phyloP scores from a whole-genome alignment of 2,113 vertebrate genomes.

The Chaetops frenatus region DNA sequence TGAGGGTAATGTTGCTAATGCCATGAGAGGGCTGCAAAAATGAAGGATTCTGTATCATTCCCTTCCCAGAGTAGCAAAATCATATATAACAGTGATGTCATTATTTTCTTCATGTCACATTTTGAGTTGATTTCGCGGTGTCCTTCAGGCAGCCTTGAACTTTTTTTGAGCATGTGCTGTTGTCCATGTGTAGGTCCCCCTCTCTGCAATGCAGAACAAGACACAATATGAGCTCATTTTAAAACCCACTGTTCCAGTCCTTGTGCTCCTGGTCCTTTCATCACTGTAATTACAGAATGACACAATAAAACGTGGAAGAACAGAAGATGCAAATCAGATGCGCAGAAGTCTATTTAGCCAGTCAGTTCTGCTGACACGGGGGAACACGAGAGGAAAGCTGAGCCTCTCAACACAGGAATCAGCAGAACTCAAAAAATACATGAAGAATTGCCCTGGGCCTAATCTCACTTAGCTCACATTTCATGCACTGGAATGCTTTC shows the following conservation, averaged over 20 bases:
- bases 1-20: neutral
- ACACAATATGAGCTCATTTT: neutral
- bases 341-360: neutral
- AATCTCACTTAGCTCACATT: neutral
- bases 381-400: neutral
- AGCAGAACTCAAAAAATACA: slow-evolving; percentile 36
- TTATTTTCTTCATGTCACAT: neutral
- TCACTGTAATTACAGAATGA: neutral
- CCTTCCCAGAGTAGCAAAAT: neutral
- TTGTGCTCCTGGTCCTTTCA: neutral
- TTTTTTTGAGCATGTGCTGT: neutral
- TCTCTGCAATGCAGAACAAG: neutral
- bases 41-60: neutral
- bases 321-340: slow-evolving; percentile 25
- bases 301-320: neutral
- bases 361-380: slow-evolving; percentile 30
- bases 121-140: neutral
- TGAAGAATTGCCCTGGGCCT: slow-evolving; percentile 25
- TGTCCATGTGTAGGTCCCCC: neutral
- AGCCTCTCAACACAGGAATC: neutral
- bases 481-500: neutral
- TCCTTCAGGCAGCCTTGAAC: slow-evolving; percentile 13
- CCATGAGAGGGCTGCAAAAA: neutral
- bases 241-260: neutral
- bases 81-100: neutral